Conservation (phyloP, 2,113 vertebrate species). For the Pseudorhombus dupliciocellatus region DNA sequence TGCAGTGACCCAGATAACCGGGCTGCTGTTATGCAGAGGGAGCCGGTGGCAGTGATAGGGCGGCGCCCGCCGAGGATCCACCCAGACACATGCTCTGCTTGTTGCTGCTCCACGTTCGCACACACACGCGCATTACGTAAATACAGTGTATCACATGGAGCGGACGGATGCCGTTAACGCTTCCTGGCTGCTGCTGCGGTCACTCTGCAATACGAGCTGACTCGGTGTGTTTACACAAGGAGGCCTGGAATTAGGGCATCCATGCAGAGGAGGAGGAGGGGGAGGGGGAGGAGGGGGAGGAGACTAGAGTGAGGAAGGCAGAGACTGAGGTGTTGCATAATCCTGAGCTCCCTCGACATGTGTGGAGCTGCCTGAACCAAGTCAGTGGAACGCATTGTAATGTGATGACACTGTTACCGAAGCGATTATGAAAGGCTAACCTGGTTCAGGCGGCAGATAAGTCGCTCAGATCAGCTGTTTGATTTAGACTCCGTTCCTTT, state of each 20-base stretch:
- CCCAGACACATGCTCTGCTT: slow-evolving; percentile 54
- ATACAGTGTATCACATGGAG: slow-evolving; percentile 59
- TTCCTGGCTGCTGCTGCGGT: not conserved
- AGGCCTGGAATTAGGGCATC: slow-evolving; percentile 55
- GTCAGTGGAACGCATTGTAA: slow-evolving; percentile 54
- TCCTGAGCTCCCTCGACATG: slow-evolving; percentile 53
- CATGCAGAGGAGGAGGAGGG: slow-evolving; percentile 3
- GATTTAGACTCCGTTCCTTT: not conserved
- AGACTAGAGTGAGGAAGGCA: not conserved
- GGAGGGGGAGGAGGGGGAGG: not conserved
- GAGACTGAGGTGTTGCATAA: slow-evolving; percentile 56
- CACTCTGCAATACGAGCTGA: slow-evolving; percentile 46
- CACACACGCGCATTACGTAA: slow-evolving; percentile 59
- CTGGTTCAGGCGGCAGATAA: slow-evolving; percentile 26
- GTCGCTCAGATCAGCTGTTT: slow-evolving; percentile 11
- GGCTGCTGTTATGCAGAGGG: slow-evolving; percentile 11
- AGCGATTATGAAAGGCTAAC: slow-evolving; percentile 54
- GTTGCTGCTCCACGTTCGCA: slow-evolving; percentile 22
- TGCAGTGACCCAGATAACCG: slow-evolving; percentile 56
- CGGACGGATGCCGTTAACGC: slow-evolving; percentile 49
- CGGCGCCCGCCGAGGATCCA: slow-evolving; percentile 22
- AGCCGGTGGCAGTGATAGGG: slow-evolving; percentile 9
- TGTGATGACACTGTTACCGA: slow-evolving; percentile 44
- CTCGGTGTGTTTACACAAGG: slow-evolving; percentile 54
- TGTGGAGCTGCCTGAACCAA: slow-evolving; percentile 43